Evolutionary conservation across 2,797 vertebrate genomes (phyloP), one percentile per base, ranked within the genome.

Genomic region (Decapterus maruadsi): DNA sequence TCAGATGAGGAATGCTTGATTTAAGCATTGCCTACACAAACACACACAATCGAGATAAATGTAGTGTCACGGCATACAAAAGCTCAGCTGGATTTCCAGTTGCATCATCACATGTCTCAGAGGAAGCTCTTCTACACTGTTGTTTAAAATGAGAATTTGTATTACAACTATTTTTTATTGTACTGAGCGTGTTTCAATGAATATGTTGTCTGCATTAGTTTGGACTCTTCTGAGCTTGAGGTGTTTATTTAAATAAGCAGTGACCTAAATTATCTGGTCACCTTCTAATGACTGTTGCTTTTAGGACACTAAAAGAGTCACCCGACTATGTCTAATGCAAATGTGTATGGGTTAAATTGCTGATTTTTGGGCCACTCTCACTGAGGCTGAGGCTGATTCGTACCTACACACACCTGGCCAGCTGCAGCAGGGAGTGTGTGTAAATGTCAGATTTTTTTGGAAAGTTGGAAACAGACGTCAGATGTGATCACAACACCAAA

Each of bases 1-100:
- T 77, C 80, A 19, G 31, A 82, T 88, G 86, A 71, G 91, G 88
- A 93, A 94, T 93, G 86, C 81, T 59, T 46, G 59, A 68, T 68
- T 69, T 63, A 53, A 76, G 38, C 57, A 80, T 69, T 62, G 46
- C 62, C 19, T 22, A 56, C 62, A 46, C 59, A 58, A 50, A 70
- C 68, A 76, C 58, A 64, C 50, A 54, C 73, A 56, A 53, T 77
- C n/a, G 55, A 72, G 56, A 56, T 72, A 88, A 88, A 92, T 67
- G 89, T 92, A 59, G 54, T 62, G 75, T 43, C 53, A 78, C 66
- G 60, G 60, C 42, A 34, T 36, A 45, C 61, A 64, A 26, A 19
- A 54, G 46, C 29, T 61, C n/a, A 38, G 45, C 42, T 6, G 40
- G 64, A 48, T 68, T 66, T 63, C 29, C 59, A 46, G 20, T 48